A percentile compares a stretch with the other conserved stretches of the same genome.
These are phyloP conservation scores for Lamellibrachia satsuma DNA, from an alignment of 2,888 invertebrate genomes.

Conservation along the genomic window DNA sequence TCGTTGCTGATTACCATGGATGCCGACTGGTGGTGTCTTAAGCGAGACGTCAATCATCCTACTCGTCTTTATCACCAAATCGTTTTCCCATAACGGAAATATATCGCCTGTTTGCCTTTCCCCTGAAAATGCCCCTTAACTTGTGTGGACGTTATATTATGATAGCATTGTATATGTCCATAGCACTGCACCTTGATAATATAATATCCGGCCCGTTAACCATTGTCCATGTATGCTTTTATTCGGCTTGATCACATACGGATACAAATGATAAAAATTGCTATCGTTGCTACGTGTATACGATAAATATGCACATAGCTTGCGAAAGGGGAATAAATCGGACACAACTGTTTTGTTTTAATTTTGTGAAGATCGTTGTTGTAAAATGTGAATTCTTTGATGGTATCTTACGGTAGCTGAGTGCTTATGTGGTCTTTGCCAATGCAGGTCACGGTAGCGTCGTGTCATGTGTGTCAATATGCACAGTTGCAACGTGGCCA, in stretches of 20 bases:
- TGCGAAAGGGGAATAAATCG: neutral
- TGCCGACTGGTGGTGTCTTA: neutral
- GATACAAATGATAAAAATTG: neutral
- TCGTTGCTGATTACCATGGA: neutral
- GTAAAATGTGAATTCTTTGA: neutral
- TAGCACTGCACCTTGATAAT: neutral
- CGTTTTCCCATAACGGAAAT: too few species aligned
- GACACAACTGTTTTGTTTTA: neutral
- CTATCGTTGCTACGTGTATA: neutral
- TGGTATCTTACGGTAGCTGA: neutral
- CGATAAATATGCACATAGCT: neutral
- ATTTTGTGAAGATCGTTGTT: neutral
- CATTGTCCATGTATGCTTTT: neutral
- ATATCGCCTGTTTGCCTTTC: too few species aligned
- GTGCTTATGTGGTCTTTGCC: neutral
- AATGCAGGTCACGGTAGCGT: neutral
- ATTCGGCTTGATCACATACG: neutral
- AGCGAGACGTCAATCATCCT: too few species aligned
- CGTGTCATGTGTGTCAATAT: neutral
- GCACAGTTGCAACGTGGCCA: neutral
- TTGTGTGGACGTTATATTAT: too few species aligned
- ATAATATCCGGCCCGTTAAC: neutral
- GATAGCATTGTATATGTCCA: too few species aligned
- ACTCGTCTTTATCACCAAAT: too few species aligned
- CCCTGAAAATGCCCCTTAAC: too few species aligned